Evolutionary conservation across 2,113 vertebrate genomes (phyloP).

Genomic region (Neolamprologus toae): DNA sequence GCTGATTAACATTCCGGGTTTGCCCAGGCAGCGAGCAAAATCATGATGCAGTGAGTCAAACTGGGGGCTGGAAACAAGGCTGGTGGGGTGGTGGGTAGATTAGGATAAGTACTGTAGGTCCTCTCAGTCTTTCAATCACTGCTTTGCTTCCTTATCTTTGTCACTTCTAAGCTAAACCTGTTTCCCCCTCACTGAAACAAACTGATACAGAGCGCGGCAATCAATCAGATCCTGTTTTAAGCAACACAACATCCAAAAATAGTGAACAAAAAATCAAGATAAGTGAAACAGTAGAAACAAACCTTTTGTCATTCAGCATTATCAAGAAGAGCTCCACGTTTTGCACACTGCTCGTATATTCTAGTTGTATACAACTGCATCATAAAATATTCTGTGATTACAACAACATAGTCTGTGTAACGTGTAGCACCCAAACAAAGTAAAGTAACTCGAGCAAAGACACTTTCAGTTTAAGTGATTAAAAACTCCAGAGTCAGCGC

Average conservation of each 20-base stretch:
- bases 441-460: background rate
- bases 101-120: background rate
- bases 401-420: background rate
- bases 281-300: background rate
- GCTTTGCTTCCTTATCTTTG: background rate
- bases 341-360: background rate
- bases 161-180: background rate
- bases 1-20: conserved; percentile 57
- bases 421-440: background rate
- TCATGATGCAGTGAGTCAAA: conserved; percentile 33
- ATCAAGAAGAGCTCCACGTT: background rate
- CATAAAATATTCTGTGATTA: background rate
- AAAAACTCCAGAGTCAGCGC: conserved; percentile 2
- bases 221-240: background rate
- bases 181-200: background rate
- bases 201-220: background rate
- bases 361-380: background rate
- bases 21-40: background rate
- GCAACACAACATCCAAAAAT: background rate
- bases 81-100: background rate
- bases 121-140: conserved; percentile 6
- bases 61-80: background rate
- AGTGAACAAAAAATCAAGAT: background rate
- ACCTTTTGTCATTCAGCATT: background rate
- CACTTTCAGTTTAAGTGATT: background rate